Conservation (phyloP, 2,888 invertebrate species). For the Synergus itoensis region DNA sequence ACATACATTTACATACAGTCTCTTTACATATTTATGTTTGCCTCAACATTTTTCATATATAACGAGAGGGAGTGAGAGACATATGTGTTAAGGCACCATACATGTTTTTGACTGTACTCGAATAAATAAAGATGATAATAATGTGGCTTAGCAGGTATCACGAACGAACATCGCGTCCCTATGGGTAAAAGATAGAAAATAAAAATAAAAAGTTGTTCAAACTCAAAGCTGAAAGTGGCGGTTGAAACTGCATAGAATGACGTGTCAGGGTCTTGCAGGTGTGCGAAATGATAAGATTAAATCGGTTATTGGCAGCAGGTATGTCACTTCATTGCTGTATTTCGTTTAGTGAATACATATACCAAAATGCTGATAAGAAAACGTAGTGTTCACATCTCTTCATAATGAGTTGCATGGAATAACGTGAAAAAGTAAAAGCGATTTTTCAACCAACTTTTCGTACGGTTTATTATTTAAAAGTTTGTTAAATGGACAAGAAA, state of each 20-base stretch:
- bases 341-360: slow-evolving; percentile 22
- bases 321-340: not conserved
- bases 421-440: not conserved
- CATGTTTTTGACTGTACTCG: no score
- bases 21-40: no score
- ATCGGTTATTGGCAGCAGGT: slow-evolving; percentile 1
- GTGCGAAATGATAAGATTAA: slow-evolving; percentile 35
- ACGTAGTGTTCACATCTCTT: not conserved
- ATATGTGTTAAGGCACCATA: no score
- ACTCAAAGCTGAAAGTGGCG: not conserved
- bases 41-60: no score
- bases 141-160: no score
- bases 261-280: not conserved
- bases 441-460: not conserved
- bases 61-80: no score
- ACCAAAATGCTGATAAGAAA: not conserved
- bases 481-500: not conserved
- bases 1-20: no score
- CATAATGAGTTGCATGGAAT: not conserved
- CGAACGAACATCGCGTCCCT: no score
- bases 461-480: not conserved
- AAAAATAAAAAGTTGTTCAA: not conserved
- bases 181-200: not conserved
- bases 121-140: no score
- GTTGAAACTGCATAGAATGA: not conserved